Conservation (phyloP, 2,888 invertebrate species). For the Neocrepidodera transversa region DNA sequence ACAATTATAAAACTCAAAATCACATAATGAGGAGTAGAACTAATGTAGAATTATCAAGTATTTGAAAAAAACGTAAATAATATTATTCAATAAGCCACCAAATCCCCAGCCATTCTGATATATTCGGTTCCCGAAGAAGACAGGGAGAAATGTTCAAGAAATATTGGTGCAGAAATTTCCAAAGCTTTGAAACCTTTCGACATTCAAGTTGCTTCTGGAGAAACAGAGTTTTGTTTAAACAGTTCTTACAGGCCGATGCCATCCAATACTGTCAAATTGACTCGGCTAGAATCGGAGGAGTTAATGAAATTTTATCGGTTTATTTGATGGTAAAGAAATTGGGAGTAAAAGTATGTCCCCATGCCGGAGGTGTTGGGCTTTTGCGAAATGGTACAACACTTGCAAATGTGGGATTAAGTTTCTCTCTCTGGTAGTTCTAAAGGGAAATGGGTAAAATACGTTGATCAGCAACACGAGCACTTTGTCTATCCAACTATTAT, state of each 20-base stretch:
- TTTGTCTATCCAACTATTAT: slow-evolving; percentile 78
- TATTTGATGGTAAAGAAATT: slow-evolving; percentile 89
- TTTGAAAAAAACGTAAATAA: no score
- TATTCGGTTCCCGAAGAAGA: no score
- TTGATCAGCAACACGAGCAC: slow-evolving; percentile 91
- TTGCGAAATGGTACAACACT: slow-evolving; percentile 93
- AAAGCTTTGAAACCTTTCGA: slow-evolving; percentile 75
- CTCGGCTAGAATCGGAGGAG: slow-evolving; percentile 84
- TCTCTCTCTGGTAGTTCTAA: slow-evolving; percentile 74
- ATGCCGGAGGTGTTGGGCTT: slow-evolving; percentile 95
- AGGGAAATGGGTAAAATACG: slow-evolving; percentile 81
- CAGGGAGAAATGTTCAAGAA: no score
- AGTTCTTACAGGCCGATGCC: slow-evolving; percentile 82
- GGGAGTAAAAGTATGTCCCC: slow-evolving; percentile 89
- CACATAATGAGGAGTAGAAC: no score
- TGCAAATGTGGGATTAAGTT: slow-evolving; percentile 88
- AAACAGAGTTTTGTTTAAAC: slow-evolving; percentile 92
- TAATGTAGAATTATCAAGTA: no score
- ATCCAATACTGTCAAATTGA: slow-evolving; percentile 92
- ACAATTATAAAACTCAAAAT: no score
- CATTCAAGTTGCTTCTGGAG: slow-evolving; percentile 90
- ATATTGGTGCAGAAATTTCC: slow-evolving; percentile 76
- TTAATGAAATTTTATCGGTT: slow-evolving; percentile 87
- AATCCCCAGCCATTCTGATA: no score
- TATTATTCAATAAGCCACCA: no score